Evolutionary conservation across 2,888 invertebrate genomes (phyloP).

Genomic region (Halocaridina rubra): DNA sequence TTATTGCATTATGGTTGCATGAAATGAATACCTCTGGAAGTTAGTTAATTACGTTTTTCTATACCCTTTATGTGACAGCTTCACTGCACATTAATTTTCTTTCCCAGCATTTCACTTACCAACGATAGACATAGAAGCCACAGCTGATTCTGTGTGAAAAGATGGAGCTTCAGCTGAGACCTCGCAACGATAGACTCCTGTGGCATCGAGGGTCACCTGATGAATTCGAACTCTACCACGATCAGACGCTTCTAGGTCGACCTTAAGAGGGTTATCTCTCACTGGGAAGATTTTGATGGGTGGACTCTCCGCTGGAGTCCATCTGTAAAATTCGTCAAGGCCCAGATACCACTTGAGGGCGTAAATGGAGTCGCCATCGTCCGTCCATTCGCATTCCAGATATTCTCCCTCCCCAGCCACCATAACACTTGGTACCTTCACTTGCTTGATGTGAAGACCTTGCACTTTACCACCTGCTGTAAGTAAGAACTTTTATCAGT

Average conservation of each 20-base stretch:
- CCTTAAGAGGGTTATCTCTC: not conserved
- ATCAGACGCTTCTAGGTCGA: constrained; percentile 20
- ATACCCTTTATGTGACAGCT: too few relatives aligned
- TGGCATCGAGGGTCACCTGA: constrained; percentile 30
- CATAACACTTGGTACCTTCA: constrained; percentile 24
- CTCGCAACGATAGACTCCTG: constrained; percentile 48
- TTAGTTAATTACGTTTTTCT: too few relatives aligned
- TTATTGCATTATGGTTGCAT: too few relatives aligned
- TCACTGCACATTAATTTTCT: too few relatives aligned
- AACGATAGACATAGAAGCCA: not conserved
- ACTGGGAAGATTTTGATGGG: constrained; percentile 7
- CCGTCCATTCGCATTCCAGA: constrained; percentile 39
- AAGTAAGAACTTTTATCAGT: too few relatives aligned
- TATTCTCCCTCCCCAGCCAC: constrained; percentile 33
- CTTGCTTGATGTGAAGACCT: constrained; percentile 28
- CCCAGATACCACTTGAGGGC: constrained; percentile 55
- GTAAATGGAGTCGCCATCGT: constrained; percentile 29
- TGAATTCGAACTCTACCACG: constrained; percentile 31
- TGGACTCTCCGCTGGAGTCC: constrained; percentile 46
- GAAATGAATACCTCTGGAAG: too few relatives aligned
- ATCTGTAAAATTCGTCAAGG: constrained; percentile 54
- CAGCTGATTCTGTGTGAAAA: constrained; percentile 45
- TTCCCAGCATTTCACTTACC: not conserved
- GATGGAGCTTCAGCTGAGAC: constrained; percentile 51
- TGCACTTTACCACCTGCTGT: not conserved